A percentile compares a stretch with the other conserved stretches of the same genome.
These are phyloP conservation scores for Bostrychus sinensis DNA, from an alignment of 2,113 vertebrate species.

Conservation along the genomic window DNA sequence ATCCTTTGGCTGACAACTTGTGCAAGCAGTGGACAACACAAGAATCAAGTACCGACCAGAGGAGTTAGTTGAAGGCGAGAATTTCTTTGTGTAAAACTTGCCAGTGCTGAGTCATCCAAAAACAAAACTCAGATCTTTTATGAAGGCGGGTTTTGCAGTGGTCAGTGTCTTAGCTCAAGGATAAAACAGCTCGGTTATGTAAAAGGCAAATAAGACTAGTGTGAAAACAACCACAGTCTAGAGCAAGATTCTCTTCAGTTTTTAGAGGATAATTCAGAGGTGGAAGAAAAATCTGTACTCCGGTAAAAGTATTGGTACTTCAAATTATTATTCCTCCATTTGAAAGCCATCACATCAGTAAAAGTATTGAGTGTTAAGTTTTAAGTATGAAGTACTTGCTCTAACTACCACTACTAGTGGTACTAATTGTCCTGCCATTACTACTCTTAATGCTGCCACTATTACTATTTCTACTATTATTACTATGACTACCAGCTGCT, in stretches of 20 bases:
- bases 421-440: too few species aligned
- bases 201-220: conserved; percentile 7
- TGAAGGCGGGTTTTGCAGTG: conserved; percentile 21
- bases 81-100: conserved; percentile 39
- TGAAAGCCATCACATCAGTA: neutral
- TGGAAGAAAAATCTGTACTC: neutral
- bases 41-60: conserved; percentile 9
- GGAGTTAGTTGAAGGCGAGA: conserved; percentile 19
- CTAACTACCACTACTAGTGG: too few species aligned
- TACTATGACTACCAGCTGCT: too few species aligned
- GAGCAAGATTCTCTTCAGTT: neutral
- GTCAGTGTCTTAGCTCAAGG: conserved; percentile 47
- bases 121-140: conserved; percentile 29
- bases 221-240: conserved; percentile 2
- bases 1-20: neutral
- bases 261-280: neutral
- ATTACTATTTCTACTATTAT: too few species aligned
- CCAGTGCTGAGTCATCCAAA: conserved; percentile 34
- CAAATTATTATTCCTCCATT: too few species aligned
- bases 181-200: conserved; percentile 45
- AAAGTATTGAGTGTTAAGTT: too few species aligned
- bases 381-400: too few species aligned
- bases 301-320: neutral
- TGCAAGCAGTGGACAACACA: neutral
- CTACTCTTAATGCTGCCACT: too few species aligned